Base-by-base conservation (phyloP, 2,797 vertebrate species). In the Falco rusticolus region DNA sequence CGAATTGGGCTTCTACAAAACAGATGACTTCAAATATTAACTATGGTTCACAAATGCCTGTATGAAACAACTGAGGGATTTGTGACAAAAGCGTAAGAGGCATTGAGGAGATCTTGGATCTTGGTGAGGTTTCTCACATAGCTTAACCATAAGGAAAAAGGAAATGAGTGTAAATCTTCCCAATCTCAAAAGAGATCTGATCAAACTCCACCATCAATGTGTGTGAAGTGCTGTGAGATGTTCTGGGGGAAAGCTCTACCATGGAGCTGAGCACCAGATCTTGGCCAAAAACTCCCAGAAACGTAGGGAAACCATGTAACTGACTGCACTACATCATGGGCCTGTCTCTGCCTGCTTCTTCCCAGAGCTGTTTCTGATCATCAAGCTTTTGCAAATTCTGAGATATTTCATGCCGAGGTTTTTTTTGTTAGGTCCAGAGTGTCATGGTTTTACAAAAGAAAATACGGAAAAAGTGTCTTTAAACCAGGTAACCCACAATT, bases 61-160 rank as follows among this genome's bases (percentile, higher is more conserved):
- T 6, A 2, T 18, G 20, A 7, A 51, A 28, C 15, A 66, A 6
- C 53, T 11, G n/a, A 68, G 45, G 12, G 13, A 13, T 26, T 70
- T 68, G 41, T 0, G 1, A 43, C 22, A 5, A 29, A 81, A 81
- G 13, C 39, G 4, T 3, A n/a, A 64, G 57, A 28, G 0, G 2
- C 3, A 4, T 29, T 16, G n/a, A 79, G 65, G 37, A 79, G 50
- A 61, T 10, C 13, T 45, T 37, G 45, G 50, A 13, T 54, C 25
- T 60, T n/a, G 33, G 12, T 10, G 39, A 41, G 16, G 17, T 71
- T 91, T 84, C 57, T 60, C 21, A 15, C 4, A 3, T 4, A 29
- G 31, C 47, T 60, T 69, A 28, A 75, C 60, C 4, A 24, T 2
- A 71, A 78, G 13, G 15, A 57, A 66, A 66, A 51, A 19, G 14